These are phyloP conservation scores for Tonatia bakeri DNA, from an alignment of 2,113 vertebrate genomes.

Conservation along the genomic window DNA sequence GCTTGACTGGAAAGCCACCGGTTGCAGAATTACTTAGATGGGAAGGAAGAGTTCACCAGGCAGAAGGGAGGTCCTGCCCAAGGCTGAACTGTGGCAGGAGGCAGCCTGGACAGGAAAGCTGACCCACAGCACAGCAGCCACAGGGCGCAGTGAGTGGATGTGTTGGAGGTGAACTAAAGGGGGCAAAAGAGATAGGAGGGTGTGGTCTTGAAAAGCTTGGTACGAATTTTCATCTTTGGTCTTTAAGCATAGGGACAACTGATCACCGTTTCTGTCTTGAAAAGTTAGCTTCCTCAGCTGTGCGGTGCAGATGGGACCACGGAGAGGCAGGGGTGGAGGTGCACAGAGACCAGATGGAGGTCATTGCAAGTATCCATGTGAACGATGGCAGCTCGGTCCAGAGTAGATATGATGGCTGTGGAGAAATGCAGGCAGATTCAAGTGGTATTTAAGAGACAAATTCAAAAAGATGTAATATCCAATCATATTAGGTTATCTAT, in stretches of 20 bases:
- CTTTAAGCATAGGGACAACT: neutral
- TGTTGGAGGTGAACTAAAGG: neutral
- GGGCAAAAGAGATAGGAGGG: neutral
- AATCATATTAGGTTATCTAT: neutral
- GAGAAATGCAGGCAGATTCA: neutral
- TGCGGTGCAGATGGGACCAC: neutral
- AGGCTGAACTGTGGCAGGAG: neutral
- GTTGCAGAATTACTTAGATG: neutral
- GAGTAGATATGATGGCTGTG: no score
- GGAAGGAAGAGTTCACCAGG: neutral
- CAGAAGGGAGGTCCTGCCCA: neutral
- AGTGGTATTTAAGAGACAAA: neutral
- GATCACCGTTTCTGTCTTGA: neutral
- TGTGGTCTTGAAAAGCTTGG: neutral
- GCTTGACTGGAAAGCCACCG: neutral
- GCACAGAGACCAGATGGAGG: neutral
- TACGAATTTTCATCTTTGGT: neutral
- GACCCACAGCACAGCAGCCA: neutral
- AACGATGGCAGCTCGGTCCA: neutral
- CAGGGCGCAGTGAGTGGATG: fast-evolving
- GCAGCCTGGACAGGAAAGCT: neutral
- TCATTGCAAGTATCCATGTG: neutral
- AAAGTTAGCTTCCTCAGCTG: neutral
- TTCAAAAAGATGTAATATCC: neutral
- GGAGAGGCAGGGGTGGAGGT: neutral